A percentile compares a stretch with the other conserved stretches of the same genome.
phyloP scores from a whole-genome alignment of 1,140 invertebrate species.

The Aradophagus sp. region DNA sequence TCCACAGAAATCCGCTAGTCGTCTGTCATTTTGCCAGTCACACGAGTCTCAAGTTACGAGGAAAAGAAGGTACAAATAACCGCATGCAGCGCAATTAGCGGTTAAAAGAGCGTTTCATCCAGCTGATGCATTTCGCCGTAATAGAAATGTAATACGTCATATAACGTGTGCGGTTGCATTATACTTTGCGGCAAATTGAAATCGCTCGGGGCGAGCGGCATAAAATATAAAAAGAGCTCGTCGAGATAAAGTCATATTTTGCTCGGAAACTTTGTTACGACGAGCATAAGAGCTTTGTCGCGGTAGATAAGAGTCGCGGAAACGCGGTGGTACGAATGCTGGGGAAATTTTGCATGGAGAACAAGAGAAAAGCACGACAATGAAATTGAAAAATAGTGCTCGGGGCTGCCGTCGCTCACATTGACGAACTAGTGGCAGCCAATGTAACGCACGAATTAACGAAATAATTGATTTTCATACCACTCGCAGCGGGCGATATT shows the following conservation, averaged over 20 bases:
- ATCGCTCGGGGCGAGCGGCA: constrained; percentile 9
- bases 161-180: constrained; percentile 15
- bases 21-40: too few species aligned
- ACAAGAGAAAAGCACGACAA: constrained; percentile 55
- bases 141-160: constrained; percentile 35
- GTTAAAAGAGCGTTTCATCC: too few species aligned
- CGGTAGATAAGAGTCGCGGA: constrained; percentile 38
- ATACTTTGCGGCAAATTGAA: constrained; percentile 43
- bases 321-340: constrained; percentile 33
- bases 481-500: constrained; percentile 47
- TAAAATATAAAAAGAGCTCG: constrained; percentile 10
- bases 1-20: too few species aligned
- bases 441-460: constrained; percentile 74
- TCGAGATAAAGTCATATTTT: constrained; percentile 45
- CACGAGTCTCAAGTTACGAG: too few species aligned
- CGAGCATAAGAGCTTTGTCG: constrained; percentile 45
- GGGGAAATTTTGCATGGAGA: constrained; percentile 39
- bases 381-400: constrained; percentile 73
- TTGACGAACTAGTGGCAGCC: constrained; percentile 69
- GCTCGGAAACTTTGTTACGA: constrained; percentile 28
- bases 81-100: too few species aligned
- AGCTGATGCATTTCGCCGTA: constrained; percentile 6
- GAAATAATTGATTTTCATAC: constrained; percentile 71
- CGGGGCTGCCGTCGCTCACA: constrained; percentile 70
- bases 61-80: too few species aligned